Base-by-base conservation (phyloP, 2,888 invertebrate genomes). In the Linnaemya tessellans region DNA sequence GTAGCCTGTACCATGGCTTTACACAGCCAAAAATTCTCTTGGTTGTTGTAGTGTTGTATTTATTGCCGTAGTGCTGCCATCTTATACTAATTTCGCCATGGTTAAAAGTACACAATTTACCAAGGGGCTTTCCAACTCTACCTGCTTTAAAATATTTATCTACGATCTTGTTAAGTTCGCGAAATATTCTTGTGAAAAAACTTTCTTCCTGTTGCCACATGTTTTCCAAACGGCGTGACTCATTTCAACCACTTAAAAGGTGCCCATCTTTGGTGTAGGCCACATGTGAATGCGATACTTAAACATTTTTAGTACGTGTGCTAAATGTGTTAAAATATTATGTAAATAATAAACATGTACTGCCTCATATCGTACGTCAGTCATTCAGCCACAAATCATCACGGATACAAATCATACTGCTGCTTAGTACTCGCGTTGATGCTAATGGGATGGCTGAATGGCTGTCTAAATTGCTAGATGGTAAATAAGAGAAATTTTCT, bases 301-400 rank as follows among this genome's bases (percentile, higher is more conserved):
- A 30, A 10, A 58, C 58, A 54, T 13, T 62, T 62, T 62, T 77
- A 70, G 56, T 80, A 80, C 80, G 81, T 84, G 84, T 74, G 78
- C 64, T 79, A 84, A 81, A 73, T 81, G 81, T 84, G 84, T 85
- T 81, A 85, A 84, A 80, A 70, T 85, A 79, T 85, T 85, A 85
- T 85, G 84, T 85, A 85, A 85, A 85, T 85, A 79, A 54, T 1
- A 58, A 73, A 56, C n/a, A 46, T 70, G 25, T 70, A 68, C 67
- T 74, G 60, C 11, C 49, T 77, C 56, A 20, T 41, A 60, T 15
- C 13, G 13, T 13, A 5, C 4, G 25, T 41, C 38, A 38, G 35
- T 38, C 65, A 58, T 15, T 43, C 35, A 38, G 56, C 54, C 62
- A 80, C 64, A 64, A 80, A 71, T 67, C 38, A 58, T 58, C 58